Evolutionary conservation across 2,113 vertebrate species (phyloP).

Genomic region (Bombycilla garrulus): DNA sequence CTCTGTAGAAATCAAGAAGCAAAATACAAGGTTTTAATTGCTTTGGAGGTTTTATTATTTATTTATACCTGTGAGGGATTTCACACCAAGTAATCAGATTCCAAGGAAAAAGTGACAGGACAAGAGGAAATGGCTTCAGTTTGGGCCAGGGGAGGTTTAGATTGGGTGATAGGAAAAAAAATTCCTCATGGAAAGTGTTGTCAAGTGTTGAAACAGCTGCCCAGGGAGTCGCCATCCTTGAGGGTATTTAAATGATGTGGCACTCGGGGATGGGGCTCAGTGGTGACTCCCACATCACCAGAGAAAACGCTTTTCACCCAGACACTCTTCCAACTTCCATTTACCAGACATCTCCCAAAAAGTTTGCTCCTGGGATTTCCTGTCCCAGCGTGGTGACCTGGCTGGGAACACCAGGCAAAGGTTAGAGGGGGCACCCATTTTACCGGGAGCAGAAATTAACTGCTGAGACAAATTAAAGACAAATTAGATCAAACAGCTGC

Average conservation of each 20-base stretch:
- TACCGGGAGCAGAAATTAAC: neutral
- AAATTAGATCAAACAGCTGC: neutral
- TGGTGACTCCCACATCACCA: neutral
- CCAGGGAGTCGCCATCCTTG: neutral
- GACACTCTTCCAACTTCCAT: neutral
- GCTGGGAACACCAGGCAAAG: neutral
- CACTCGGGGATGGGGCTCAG: neutral
- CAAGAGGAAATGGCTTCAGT: neutral
- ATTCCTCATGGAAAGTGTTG: neutral
- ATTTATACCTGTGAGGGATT: neutral
- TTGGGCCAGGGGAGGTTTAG: neutral
- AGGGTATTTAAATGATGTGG: neutral
- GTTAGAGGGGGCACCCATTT: neutral
- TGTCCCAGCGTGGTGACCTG: neutral
- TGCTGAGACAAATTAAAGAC: neutral
- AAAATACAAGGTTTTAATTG: neutral
- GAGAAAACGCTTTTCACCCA: neutral
- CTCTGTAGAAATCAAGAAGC: neutral
- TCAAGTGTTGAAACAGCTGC: neutral
- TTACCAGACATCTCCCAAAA: neutral
- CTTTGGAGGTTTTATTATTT: neutral
- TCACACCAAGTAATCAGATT: neutral
- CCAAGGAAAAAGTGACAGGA: neutral
- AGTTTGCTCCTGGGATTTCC: neutral
- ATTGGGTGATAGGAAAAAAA: neutral